Evolutionary conservation across 1,140 invertebrate species (phyloP).

Genomic region (Bombyx mori): ASM3026992v2 NC_085129.1:3687501-3688000

Average conservation of each 20-base stretch:
- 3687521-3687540: not conserved
- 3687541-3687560: slow-evolving; percentile 33
- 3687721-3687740: not conserved
- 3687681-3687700: slow-evolving; percentile 42
- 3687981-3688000: too few species aligned
- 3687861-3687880: slow-evolving; percentile 68
- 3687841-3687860: slow-evolving; percentile 52
- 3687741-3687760: too few species aligned
- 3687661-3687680: slow-evolving; percentile 34
- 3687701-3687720: slow-evolving; percentile 28
- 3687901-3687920: slow-evolving; percentile 24
- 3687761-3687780: too few species aligned
- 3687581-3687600: slow-evolving; percentile 29
- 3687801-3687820: not conserved
- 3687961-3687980: too few species aligned
- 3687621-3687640: slow-evolving; percentile 22
- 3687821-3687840: slow-evolving; percentile 10
- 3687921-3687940: slow-evolving; percentile 30
- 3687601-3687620: slow-evolving; percentile 34
- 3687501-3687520: too few species aligned
- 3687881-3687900: slow-evolving; percentile 61
- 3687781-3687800: too few species aligned
- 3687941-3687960: not conserved
- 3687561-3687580: slow-evolving; percentile 30
- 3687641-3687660: slow-evolving; percentile 18